These are phyloP conservation scores for Drymonia ruficornis DNA, from an alignment of 2,888 invertebrate species.

Conservation along the genomic window DNA sequence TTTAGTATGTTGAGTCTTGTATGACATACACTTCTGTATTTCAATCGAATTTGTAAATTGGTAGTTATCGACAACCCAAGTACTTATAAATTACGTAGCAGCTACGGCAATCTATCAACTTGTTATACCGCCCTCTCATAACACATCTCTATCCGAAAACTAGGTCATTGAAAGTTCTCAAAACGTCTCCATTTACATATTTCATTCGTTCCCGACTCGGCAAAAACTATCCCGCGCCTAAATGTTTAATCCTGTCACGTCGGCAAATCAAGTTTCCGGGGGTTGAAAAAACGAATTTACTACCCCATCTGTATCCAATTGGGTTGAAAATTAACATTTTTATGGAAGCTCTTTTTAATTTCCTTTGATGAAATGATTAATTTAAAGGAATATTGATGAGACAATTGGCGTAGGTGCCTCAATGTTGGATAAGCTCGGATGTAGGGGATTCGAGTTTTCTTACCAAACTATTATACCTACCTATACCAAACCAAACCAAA, in stretches of 20 bases:
- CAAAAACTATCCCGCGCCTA: background rate
- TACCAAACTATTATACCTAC: no score
- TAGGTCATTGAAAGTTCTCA: background rate
- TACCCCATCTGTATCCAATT: constrained; percentile 16
- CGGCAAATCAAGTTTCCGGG: constrained; percentile 15
- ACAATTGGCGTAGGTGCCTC: background rate
- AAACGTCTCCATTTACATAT: background rate
- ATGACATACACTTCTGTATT: no score
- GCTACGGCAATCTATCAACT: background rate
- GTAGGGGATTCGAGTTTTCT: no score
- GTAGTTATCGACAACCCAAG: no score
- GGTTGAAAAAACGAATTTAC: constrained; percentile 9
- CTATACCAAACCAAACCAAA: no score
- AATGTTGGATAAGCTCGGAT: no score
- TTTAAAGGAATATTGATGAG: background rate
- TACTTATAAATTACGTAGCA: no score
- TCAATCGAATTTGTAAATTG: no score
- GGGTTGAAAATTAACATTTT: constrained; percentile 2
- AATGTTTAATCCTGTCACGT: constrained; percentile 17
- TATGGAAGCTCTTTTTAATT: background rate
- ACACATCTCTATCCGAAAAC: background rate
- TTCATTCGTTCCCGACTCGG: constrained; percentile 7
- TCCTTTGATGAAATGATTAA: background rate
- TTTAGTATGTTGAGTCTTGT: no score
- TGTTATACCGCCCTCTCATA: background rate